phyloP scores from a whole-genome alignment of 2,888 invertebrate species.

The Ophonus ardosiacus region DNA sequence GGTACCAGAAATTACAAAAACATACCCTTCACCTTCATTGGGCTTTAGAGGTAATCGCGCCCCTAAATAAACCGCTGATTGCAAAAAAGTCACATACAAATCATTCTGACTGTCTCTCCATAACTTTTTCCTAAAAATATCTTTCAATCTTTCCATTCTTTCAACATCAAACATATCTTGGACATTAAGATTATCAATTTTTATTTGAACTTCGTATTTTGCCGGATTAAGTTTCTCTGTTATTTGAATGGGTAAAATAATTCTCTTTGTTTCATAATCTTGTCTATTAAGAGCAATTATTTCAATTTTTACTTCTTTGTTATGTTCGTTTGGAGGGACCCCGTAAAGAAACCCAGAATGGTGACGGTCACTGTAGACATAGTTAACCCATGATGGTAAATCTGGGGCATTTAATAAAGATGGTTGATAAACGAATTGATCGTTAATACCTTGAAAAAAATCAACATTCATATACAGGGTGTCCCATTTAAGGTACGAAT shows the following conservation, averaged over 20 bases:
- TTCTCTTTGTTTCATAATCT: constrained; percentile 86
- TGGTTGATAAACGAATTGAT: constrained; percentile 85
- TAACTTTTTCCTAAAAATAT: constrained; percentile 86
- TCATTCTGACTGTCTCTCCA: constrained; percentile 88
- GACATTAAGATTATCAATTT: constrained; percentile 93
- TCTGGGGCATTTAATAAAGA: constrained; percentile 88
- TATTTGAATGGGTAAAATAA: constrained; percentile 81
- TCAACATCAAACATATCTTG: constrained; percentile 88
- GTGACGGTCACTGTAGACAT: constrained; percentile 87
- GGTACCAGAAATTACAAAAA: neutral
- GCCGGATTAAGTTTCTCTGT: constrained; percentile 83
- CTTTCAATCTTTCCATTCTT: constrained; percentile 85
- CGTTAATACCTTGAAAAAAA: constrained; percentile 76
- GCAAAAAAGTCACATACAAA: constrained; percentile 89
- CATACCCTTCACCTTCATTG: constrained; percentile 91
- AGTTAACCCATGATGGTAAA: constrained; percentile 91
- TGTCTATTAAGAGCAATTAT: constrained; percentile 87
- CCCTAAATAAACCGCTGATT: constrained; percentile 90
- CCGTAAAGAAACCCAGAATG: constrained; percentile 91
- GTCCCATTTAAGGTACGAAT: no score
- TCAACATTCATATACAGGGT: no score
- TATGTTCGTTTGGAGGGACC: constrained; percentile 83
- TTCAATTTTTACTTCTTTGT: constrained; percentile 81
- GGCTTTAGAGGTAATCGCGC: constrained; percentile 90
- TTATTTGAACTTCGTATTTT: constrained; percentile 88